Percentiles rank a stretch among this genome's conserved stretches.
Evolutionary conservation across 2,797 vertebrate species (phyloP).

Genomic region (Semotilus atromaculatus): DNA sequence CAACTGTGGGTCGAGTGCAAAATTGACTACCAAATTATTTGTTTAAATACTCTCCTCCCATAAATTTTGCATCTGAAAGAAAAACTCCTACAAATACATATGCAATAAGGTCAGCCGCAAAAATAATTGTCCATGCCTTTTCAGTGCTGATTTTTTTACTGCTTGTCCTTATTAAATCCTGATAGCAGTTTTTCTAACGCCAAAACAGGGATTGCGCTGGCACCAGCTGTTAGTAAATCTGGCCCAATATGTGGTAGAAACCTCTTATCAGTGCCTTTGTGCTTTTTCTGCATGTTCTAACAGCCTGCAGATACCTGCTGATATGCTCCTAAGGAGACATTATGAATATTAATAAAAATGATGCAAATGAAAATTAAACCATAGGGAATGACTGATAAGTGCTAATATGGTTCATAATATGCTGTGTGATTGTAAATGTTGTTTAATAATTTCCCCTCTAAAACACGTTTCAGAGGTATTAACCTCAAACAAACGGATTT

Average conservation of each 20-base stretch:
- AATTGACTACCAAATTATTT: not conserved
- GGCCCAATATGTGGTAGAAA: not conserved
- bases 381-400: conserved; percentile 1
- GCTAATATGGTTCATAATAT: conserved; percentile 18
- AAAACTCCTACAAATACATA: not conserved
- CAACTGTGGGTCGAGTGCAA: too few relatives aligned
- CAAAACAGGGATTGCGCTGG: not conserved
- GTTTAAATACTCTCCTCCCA: not conserved
- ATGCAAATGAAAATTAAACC: conserved; percentile 8
- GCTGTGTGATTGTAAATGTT: conserved; percentile 37
- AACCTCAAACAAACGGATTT: conserved; percentile 43
- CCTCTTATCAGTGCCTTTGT: not conserved
- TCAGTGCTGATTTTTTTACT: not conserved
- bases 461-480: conserved; percentile 43
- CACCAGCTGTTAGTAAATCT: not conserved
- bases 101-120: not conserved
- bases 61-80: not conserved
- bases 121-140: not conserved
- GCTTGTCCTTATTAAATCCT: not conserved
- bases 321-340: conserved; percentile 7
- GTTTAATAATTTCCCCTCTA: conserved; percentile 42
- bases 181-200: not conserved
- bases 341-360: conserved; percentile 24
- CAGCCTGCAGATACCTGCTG: not conserved
- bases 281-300: not conserved